phyloP scores from a whole-genome alignment of 30 jellyfish, hydroid and myxozoan species.

The Aurelia coerulea region DNA sequence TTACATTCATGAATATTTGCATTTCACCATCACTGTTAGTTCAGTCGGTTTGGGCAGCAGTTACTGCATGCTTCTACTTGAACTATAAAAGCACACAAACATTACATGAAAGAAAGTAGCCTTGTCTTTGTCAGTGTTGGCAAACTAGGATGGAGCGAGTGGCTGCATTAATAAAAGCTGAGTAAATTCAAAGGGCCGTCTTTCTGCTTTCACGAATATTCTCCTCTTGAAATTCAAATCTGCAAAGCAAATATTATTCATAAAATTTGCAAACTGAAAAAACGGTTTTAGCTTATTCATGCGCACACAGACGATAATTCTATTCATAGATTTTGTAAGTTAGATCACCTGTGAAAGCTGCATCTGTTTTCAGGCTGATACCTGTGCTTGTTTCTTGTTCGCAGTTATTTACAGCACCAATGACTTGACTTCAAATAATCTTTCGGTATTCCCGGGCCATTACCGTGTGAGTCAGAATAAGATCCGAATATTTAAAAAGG shows the following conservation, averaged over 20 bases:
- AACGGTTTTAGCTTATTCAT: no score
- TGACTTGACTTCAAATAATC: no score
- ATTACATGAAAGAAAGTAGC: conserved; percentile 10
- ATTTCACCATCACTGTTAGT: conserved; percentile 16
- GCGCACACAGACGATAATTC: no score
- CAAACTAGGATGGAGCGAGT: conserved; percentile 59
- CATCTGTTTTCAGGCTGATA: no score
- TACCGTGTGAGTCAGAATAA: no score
- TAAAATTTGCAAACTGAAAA: conserved; percentile 27
- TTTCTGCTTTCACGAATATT: conserved; percentile 42
- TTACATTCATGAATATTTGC: conserved; percentile 41
- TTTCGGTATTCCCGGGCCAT: no score
- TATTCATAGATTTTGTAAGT: no score
- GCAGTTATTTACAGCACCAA: no score
- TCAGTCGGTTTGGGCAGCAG: conserved; percentile 38
- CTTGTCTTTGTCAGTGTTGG: conserved; percentile 18
- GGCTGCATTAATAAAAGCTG: conserved; percentile 59
- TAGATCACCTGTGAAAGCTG: no score
- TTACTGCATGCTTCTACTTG: not conserved
- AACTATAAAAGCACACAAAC: conserved; percentile 5
- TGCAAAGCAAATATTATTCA: conserved; percentile 38
- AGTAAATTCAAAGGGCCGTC: conserved; percentile 14
- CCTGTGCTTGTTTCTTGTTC: no score
- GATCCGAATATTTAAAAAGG: no score
- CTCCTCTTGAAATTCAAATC: conserved; percentile 55